These are phyloP conservation scores for Hypothenemus hampei DNA, from an alignment of 1,140 invertebrate species.

Conservation along the genomic window DNA sequence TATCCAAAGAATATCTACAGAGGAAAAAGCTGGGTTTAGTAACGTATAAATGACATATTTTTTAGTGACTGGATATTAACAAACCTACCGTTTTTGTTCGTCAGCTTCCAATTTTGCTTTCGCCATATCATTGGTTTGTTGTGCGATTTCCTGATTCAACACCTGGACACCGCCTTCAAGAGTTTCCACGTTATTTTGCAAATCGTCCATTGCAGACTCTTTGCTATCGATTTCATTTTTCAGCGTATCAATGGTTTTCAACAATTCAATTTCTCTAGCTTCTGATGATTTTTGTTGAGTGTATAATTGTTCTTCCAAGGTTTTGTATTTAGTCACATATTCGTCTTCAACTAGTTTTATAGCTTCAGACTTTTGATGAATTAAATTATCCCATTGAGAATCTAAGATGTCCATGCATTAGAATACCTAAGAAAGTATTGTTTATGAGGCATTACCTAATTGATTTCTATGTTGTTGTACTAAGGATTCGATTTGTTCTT, in stretches of 20 bases:
- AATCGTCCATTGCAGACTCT: slow-evolving; percentile 41
- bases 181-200: slow-evolving; percentile 44
- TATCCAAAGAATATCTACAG: slow-evolving; percentile 32
- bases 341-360: slow-evolving; percentile 49
- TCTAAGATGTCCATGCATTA: slow-evolving; percentile 40
- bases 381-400: slow-evolving; percentile 51
- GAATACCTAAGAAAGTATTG: neutral
- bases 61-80: neutral
- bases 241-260: slow-evolving; percentile 43
- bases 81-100: slow-evolving; percentile 41
- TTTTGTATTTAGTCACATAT: slow-evolving; percentile 49
- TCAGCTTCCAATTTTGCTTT: slow-evolving; percentile 37
- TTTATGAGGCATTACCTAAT: slow-evolving; percentile 41
- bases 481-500: slow-evolving; percentile 44
- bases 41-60: slow-evolving; percentile 6
- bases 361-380: slow-evolving; percentile 52
- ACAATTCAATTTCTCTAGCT: slow-evolving; percentile 40
- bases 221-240: slow-evolving; percentile 43
- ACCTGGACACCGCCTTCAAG: slow-evolving; percentile 46
- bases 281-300: slow-evolving; percentile 43
- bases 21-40: too few species aligned
- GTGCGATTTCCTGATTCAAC: slow-evolving; percentile 42
- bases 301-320: slow-evolving; percentile 46
- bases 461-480: slow-evolving; percentile 45
- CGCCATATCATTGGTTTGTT: slow-evolving; percentile 34